Base-by-base conservation (phyloP, 2,113 vertebrate species). In the Hippocampus zosterae region DNA sequence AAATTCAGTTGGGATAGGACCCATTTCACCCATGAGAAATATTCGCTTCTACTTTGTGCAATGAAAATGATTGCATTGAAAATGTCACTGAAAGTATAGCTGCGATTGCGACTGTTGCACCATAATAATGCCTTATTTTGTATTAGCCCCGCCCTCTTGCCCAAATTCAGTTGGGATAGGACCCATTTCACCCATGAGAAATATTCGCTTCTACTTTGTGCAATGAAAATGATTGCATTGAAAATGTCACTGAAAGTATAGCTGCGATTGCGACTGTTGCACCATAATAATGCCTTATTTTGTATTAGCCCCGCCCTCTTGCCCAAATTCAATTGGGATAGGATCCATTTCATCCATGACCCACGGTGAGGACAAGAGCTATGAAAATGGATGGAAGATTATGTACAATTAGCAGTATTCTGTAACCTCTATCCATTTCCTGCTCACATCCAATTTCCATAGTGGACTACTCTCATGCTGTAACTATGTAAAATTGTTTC, bases 401-500 rank as follows among this genome's bases (percentile, higher is more conserved):
- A 53, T n/a, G 19, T 53, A n/a, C 52, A 53, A n/a, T 53, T 53
- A n/a, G 21, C 19, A 25, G 11, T 10, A 25, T 13, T 57, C 6
- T 27, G 11, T 10, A 25, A 57, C 55, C 23, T 57, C 55, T 25
- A 3, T 23, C 11, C 21, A 57, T 27, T 57, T 57, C 55, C n/a
- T 27, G 10, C 15, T 29, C 57, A 29, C 2, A 7, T n/a, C 23
- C 27, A 59, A 11, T 59, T 33, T 33, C 27, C 57, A 33, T 5
- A 5, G 57, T 33, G 15, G 27, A 33, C 16, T 29, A 29, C 18
- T 59, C 57, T 65, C 41, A 44, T 25, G n/a, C 62, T 15, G 5
- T 42, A 63, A 63, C 19, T 13, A 25, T 8, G 11, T n/a, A 13
- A 75, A 64, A 23, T n/a, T 12, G 25, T 64, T 72, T 70, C 61